These are phyloP conservation scores for Austrolebias charrua DNA, from an alignment of 2,797 vertebrate genomes.

Conservation along the genomic window DNA sequence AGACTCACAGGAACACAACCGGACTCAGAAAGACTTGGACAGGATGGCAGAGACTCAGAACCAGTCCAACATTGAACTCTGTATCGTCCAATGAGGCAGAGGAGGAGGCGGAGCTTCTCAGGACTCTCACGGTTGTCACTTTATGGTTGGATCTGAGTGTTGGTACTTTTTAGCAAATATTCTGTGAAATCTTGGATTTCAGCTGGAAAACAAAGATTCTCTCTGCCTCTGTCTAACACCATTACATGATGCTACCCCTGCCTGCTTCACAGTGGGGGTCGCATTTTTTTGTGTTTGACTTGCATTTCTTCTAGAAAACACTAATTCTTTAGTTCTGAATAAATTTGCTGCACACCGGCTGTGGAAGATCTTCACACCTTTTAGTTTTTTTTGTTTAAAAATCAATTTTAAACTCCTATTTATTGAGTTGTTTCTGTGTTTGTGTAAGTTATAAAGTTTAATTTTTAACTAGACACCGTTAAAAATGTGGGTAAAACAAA, in stretches of 20 bases:
- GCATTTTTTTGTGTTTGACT: conserved; percentile 1
- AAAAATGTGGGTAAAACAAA: neutral
- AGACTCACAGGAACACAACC: neutral
- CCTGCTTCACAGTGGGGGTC: too few species aligned
- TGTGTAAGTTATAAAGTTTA: neutral
- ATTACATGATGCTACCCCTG: too few species aligned
- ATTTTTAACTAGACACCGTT: conserved; percentile 9
- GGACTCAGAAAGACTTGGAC: conserved; percentile 35
- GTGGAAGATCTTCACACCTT: conserved; percentile 19
- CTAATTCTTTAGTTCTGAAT: conserved; percentile 22
- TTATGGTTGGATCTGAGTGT: conserved; percentile 23
- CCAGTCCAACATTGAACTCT: conserved; percentile 72
- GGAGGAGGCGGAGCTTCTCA: conserved; percentile 22
- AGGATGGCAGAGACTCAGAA: conserved; percentile 34
- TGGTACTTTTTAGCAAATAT: conserved; percentile 12
- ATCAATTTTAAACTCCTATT: conserved; percentile 30
- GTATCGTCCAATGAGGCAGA: conserved; percentile 69
- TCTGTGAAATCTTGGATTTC: too few species aligned
- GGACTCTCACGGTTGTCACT: conserved; percentile 33
- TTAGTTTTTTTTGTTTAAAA: conserved; percentile 12
- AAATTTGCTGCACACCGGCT: conserved; percentile 13
- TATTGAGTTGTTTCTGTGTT: conserved; percentile 35
- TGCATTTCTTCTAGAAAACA: conserved; percentile 24
- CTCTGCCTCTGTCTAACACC: too few species aligned
- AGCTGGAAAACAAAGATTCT: too few species aligned